Percentiles rank a stretch among this genome's conserved stretches.
These are phyloP conservation scores for Clunio marinus DNA, from an alignment of 2,888 invertebrate genomes.

Conservation along the genomic window DNA sequence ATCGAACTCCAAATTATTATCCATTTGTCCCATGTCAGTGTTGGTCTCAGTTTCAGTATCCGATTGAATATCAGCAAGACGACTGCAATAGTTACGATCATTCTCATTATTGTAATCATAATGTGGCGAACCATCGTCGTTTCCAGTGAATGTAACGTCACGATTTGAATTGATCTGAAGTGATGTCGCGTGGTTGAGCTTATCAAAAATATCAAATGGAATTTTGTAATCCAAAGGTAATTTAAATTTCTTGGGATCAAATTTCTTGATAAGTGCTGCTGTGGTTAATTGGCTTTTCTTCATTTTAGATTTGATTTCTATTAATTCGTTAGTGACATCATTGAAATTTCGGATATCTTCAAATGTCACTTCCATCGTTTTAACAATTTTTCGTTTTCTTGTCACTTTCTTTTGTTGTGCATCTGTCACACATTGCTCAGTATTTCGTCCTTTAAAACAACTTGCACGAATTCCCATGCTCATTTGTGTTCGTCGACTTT, in stretches of 20 bases:
- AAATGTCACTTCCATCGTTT: background rate
- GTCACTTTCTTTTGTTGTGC: background rate
- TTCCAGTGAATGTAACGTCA: conserved; percentile 6
- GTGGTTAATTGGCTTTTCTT: background rate
- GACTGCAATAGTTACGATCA: conserved; percentile 55
- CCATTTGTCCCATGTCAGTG: conserved; percentile 46
- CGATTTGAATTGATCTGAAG: background rate
- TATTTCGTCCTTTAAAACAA: too few species aligned
- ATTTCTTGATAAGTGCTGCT: conserved; percentile 44
- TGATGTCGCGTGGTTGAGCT: background rate
- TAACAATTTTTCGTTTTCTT: conserved; percentile 14
- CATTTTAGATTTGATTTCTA: background rate
- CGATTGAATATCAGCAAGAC: conserved; percentile 43
- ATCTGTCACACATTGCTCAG: background rate
- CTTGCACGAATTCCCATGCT: background rate
- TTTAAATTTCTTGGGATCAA: conserved; percentile 49
- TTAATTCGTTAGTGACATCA: background rate
- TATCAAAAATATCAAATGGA: conserved; percentile 42
- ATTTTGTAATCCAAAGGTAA: conserved; percentile 48
- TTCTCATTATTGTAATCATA: conserved; percentile 57
- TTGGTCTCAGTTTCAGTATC: conserved; percentile 48
- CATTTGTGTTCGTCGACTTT: conserved; percentile 42
- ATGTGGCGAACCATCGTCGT: conserved; percentile 48
- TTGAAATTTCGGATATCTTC: background rate
- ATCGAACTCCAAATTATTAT: conserved; percentile 43